A percentile compares a stretch with the other conserved stretches of the same genome.
These are phyloP conservation scores for Synanthedon tipuliformis DNA, from an alignment of 2,888 invertebrate species.

Conservation along the genomic window DNA sequence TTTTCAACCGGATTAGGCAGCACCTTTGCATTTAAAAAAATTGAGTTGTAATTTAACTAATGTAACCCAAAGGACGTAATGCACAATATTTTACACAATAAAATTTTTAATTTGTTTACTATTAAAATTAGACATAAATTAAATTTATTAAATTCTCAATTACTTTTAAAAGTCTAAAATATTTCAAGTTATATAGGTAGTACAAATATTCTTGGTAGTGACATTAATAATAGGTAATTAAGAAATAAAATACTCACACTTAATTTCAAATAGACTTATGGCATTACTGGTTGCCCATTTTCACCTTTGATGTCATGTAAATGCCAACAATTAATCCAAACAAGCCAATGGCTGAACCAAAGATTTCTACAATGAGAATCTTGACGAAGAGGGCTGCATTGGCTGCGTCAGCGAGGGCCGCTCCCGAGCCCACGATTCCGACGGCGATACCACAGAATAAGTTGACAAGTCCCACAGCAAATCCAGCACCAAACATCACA, in stretches of 20 bases:
- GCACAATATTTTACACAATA: too few relatives aligned
- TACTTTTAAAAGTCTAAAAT: neutral
- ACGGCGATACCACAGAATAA: slow-evolving; percentile 94
- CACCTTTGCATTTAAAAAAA: too few relatives aligned
- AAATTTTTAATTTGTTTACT: too few relatives aligned
- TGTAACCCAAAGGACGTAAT: too few relatives aligned
- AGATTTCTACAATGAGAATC: slow-evolving; percentile 98
- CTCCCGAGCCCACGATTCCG: slow-evolving; percentile 98
- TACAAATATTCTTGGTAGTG: neutral
- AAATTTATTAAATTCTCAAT: too few relatives aligned
- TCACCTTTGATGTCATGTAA: slow-evolving; percentile 87
- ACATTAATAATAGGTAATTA: neutral
- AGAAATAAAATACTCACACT: slow-evolving; percentile 43
- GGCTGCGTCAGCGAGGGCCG: slow-evolving; percentile 97
- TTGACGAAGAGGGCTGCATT: slow-evolving; percentile 97
- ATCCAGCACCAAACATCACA: slow-evolving; percentile 95
- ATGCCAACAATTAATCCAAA: slow-evolving; percentile 99
- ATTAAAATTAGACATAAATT: too few relatives aligned
- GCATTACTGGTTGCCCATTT: slow-evolving; percentile 77
- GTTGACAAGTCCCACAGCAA: slow-evolving; percentile 96
- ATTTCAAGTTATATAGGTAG: neutral
- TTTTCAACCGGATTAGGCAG: too few relatives aligned
- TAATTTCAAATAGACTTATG: slow-evolving; percentile 37
- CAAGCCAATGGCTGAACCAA: slow-evolving; percentile 98
- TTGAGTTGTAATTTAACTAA: too few relatives aligned